phyloP scores from a whole-genome alignment of 2,113 vertebrate species.

The Lamprotornis superbus region DNA sequence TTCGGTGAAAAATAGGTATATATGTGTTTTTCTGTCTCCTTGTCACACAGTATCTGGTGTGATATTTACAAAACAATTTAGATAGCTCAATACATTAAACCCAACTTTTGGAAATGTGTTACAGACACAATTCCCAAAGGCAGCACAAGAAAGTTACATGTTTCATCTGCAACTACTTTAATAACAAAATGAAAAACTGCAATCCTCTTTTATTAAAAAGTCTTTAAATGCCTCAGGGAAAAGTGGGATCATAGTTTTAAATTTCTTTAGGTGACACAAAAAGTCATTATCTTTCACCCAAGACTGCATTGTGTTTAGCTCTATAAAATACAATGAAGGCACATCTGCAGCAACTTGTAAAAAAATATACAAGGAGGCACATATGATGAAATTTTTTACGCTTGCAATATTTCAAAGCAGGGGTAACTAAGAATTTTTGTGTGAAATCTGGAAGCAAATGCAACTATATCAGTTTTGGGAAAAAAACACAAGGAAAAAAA shows the following conservation, averaged over 20 bases:
- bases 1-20: constrained; percentile 1
- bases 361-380: not conserved
- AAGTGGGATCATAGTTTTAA: constrained; percentile 48
- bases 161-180: constrained; percentile 55
- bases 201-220: constrained; percentile 58
- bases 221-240: constrained; percentile 57
- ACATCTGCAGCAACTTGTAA: not conserved
- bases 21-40: not conserved
- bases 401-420: not conserved
- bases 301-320: not conserved
- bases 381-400: not conserved
- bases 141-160: constrained; percentile 37
- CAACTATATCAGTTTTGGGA: not conserved
- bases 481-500: not conserved
- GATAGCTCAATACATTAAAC: constrained; percentile 43
- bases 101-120: constrained; percentile 15
- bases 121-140: constrained; percentile 41
- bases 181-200: constrained; percentile 64
- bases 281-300: constrained; percentile 6
- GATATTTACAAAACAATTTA: constrained; percentile 47
- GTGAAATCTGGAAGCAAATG: not conserved
- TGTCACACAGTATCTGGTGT: not conserved
- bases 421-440: not conserved
- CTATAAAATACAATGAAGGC: not conserved
- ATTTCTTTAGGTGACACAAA: constrained; percentile 42